Conservation (phyloP, 2,113 vertebrate genomes). For the Rhinichthys klamathensis region DNA sequence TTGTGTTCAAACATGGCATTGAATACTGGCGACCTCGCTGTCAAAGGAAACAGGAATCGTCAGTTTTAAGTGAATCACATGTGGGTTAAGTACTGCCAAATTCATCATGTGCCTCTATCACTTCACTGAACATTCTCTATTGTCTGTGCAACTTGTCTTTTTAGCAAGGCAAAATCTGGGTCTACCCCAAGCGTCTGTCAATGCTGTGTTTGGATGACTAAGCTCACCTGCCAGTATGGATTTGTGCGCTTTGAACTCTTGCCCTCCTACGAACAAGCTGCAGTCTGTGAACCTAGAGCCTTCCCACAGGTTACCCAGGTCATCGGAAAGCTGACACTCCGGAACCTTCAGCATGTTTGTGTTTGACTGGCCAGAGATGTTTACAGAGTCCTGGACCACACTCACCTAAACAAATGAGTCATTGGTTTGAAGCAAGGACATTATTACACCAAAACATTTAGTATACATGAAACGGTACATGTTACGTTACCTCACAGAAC, state of each 20-base stretch:
- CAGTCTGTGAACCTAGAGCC: conserved; percentile 97
- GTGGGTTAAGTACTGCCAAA: background rate
- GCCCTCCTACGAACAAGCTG: conserved; percentile 93
- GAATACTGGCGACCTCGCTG: conserved; percentile 96
- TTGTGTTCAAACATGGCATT: conserved; percentile 99
- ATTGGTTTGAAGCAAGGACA: background rate
- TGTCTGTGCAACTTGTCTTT: conserved; percentile 16
- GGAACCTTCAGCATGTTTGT: conserved; percentile 99
- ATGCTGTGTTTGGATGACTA: background rate
- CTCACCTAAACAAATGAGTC: conserved; percentile 81
- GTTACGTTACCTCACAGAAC: conserved; percentile 74
- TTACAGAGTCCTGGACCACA: conserved; percentile 97
- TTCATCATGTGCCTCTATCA: background rate
- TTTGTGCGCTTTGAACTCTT: conserved; percentile 98
- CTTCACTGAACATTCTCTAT: background rate
- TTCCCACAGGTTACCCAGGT: conserved; percentile 95
- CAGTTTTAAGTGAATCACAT: background rate
- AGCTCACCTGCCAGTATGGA: conserved; percentile 93
- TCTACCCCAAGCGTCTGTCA: background rate
- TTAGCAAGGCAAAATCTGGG: conserved; percentile 12
- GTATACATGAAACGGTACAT: background rate
- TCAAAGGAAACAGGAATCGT: background rate
- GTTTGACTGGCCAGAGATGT: conserved; percentile 97
- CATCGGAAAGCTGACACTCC: conserved; percentile 93
- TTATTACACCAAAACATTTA: background rate